Base-by-base conservation (phyloP, 2,888 invertebrate species). In the Phengaris arion region DNA sequence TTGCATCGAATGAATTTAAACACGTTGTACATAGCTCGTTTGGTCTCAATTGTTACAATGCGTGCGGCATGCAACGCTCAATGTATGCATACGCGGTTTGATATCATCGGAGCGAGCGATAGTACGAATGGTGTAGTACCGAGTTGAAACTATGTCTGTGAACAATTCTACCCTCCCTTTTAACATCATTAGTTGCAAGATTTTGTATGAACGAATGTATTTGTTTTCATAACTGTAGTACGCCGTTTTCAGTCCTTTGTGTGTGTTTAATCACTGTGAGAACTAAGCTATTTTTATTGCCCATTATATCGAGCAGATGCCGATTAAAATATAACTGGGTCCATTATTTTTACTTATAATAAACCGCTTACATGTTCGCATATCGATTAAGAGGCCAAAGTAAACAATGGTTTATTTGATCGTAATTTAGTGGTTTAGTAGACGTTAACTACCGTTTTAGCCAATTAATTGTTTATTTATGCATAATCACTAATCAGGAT, bases 151-250 rank as follows among this genome's bases (percentile, higher is more conserved):
- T 92, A 91, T 90, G 89, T 87, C 89, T 91, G 90, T 87, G 89
- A 89, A 92, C 91, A 92, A 84, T 91, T 91, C 92, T 88, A 88
- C 88, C 92, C 89, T 91, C 90, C 89, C 91, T 89, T 90, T 89
- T 88, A 89, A 87, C 87, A 87, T 92, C 92, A 93, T 93, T 93
- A 93, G 92, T 88, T 90, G 89, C 89, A 88, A 92, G 90, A 91
- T 91, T 90, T 90, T 84, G 86, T 90, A 89, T 86, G 86, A 85
- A 89, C 86, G 89, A 87, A 86, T 87, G 88, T 90, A 89, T 91
- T 91, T 92, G 91, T 92, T 92, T 92, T 91, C 91, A 88, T 91
- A 91, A 88, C 89, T 84, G 84, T 82, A 76, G 84, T 83, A 85
- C 83, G 85, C 83, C 84, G 84, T 88, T 89, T 90, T 86, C 89